Conservation (phyloP, 2,113 vertebrate species). For the Mola mola region DNA sequence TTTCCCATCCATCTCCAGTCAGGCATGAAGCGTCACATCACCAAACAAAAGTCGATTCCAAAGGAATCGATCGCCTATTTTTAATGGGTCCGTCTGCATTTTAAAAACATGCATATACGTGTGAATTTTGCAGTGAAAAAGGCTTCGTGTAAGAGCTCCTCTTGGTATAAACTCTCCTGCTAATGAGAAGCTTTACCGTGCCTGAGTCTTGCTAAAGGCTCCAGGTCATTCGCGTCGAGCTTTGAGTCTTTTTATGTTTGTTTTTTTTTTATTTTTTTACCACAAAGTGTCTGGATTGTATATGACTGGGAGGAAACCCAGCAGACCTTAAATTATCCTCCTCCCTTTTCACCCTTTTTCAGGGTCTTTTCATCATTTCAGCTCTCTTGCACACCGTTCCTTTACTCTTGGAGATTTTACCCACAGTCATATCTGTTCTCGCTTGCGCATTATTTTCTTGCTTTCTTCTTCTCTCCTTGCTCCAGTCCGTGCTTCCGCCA, state of each 20-base stretch:
- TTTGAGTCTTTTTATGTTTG: constrained; percentile 10
- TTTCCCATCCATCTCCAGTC: too few relatives aligned
- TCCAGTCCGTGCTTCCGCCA: constrained; percentile 70
- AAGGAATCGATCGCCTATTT: too few relatives aligned
- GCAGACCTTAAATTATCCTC: constrained; percentile 71
- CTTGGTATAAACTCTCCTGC: constrained; percentile 24
- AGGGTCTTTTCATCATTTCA: constrained; percentile 71
- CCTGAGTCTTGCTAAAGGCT: constrained; percentile 55
- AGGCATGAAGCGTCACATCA: too few relatives aligned
- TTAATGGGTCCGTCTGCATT: too few relatives aligned
- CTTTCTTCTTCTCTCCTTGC: constrained; percentile 64
- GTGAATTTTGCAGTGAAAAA: too few relatives aligned
- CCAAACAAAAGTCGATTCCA: too few relatives aligned
- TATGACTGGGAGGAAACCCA: constrained; percentile 62
- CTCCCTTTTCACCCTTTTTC: constrained; percentile 58
- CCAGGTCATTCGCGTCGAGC: constrained; percentile 59
- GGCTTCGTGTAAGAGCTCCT: too few relatives aligned
- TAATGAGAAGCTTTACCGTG: constrained; percentile 61
- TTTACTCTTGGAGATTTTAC: constrained; percentile 74
- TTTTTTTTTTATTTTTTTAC: constrained; percentile 16
- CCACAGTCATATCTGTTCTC: constrained; percentile 74
- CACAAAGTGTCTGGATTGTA: constrained; percentile 56
- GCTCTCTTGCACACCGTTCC: constrained; percentile 69
- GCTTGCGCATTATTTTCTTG: constrained; percentile 70
- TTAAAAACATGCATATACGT: too few relatives aligned